phyloP scores from a whole-genome alignment of 2,113 vertebrate species.

The Addax nasomaculatus region DNA sequence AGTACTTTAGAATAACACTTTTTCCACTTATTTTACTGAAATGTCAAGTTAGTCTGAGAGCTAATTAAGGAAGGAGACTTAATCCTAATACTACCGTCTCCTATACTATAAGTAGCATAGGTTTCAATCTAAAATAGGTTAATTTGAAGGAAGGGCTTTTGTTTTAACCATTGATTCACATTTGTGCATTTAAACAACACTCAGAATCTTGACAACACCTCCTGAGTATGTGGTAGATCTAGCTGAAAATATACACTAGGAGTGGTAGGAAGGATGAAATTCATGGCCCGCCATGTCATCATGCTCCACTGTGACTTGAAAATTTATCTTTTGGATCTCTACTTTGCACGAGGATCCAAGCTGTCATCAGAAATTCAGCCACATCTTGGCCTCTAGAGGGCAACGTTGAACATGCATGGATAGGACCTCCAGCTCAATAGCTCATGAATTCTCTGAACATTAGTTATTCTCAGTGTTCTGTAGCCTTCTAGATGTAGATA shows the following conservation, averaged over 20 bases:
- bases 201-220: background rate
- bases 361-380: background rate
- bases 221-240: background rate
- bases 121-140: background rate
- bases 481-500: background rate
- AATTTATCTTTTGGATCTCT: background rate
- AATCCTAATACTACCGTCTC: background rate
- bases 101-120: background rate
- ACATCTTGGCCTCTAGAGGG: constrained; percentile 57
- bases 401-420: background rate
- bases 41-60: background rate
- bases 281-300: background rate
- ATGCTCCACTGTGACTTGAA: background rate
- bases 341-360: background rate
- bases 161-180: background rate
- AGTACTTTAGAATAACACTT: background rate
- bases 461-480: background rate
- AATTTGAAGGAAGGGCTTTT: background rate
- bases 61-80: background rate
- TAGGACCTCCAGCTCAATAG: background rate
- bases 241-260: background rate
- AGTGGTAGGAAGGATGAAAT: background rate
- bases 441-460: background rate
- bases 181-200: background rate
- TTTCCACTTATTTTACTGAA: background rate